Evolutionary conservation across 2,797 vertebrate species (phyloP).

Genomic region (Halcyon leucocephala): DNA sequence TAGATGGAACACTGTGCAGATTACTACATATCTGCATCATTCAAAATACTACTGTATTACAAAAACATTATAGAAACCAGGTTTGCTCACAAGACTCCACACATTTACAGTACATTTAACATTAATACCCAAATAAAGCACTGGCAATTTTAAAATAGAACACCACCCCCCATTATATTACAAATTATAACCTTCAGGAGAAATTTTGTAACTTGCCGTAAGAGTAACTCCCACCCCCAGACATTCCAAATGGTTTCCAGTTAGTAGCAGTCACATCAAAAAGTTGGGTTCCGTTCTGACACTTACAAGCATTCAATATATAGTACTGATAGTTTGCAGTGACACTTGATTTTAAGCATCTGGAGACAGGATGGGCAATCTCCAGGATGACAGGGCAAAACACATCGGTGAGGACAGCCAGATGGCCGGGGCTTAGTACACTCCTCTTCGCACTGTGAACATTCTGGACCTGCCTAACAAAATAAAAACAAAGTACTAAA

Average conservation of each 20-base stretch:
- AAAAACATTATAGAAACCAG: not conserved
- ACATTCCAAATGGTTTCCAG: not conserved
- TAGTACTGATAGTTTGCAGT: slow-evolving; percentile 87
- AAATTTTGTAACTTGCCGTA: not conserved
- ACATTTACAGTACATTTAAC: not conserved
- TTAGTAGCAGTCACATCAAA: not conserved
- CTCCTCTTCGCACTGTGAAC: slow-evolving; percentile 84
- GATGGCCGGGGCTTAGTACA: slow-evolving; percentile 84
- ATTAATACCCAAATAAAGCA: not conserved
- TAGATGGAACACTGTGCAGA: not conserved
- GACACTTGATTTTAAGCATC: slow-evolving; percentile 89
- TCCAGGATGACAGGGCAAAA: slow-evolving; percentile 85
- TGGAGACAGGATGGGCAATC: slow-evolving; percentile 86
- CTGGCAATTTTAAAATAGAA: not conserved
- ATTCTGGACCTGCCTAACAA: slow-evolving; percentile 83
- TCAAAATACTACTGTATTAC: not conserved
- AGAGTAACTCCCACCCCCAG: not conserved
- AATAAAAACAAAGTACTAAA: not conserved
- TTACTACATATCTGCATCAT: not conserved
- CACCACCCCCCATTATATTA: not conserved
- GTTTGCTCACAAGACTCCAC: not conserved
- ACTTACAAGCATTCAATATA: slow-evolving; percentile 88
- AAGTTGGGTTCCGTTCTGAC: not conserved
- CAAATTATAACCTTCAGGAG: not conserved
- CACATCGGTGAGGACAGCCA: slow-evolving; percentile 86